These are phyloP conservation scores for Ceratoteleas bidentatus DNA, from an alignment of 1,140 invertebrate genomes.

Conservation along the genomic window DNA sequence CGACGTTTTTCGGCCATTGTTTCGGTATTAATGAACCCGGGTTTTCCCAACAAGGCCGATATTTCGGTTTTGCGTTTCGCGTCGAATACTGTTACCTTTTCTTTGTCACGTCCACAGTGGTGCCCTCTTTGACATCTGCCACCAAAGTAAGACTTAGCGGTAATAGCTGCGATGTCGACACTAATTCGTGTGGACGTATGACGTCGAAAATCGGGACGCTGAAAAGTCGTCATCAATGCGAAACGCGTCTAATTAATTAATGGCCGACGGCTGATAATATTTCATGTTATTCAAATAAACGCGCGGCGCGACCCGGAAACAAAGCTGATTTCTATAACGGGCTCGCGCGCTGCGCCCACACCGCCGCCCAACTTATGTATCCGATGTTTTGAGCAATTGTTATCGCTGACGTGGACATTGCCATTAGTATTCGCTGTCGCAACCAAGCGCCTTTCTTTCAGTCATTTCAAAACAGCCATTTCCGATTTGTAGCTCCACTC, in stretches of 20 bases:
- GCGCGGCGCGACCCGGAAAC: slow-evolving; percentile 26
- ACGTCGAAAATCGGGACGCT: no score
- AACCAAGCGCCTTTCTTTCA: slow-evolving; percentile 21
- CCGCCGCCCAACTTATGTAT: slow-evolving; percentile 33
- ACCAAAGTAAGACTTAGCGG: no score
- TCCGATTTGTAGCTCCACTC: slow-evolving; percentile 7
- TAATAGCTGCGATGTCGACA: neutral
- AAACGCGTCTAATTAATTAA: slow-evolving; percentile 26
- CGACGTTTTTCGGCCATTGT: slow-evolving; percentile 31
- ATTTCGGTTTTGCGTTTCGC: slow-evolving; percentile 27
- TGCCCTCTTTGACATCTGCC: slow-evolving; percentile 6
- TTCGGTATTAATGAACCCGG: slow-evolving; percentile 42
- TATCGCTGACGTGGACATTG: slow-evolving; percentile 42
- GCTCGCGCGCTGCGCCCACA: slow-evolving; percentile 43
- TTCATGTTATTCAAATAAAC: slow-evolving; percentile 35
- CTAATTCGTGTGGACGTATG: neutral
- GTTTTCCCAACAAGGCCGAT: slow-evolving; percentile 33
- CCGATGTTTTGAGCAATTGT: slow-evolving; percentile 38
- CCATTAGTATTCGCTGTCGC: slow-evolving; percentile 17
- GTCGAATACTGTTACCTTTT: slow-evolving; percentile 1
- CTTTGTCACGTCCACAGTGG: neutral
- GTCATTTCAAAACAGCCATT: slow-evolving; percentile 21
- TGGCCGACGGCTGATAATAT: slow-evolving; percentile 14
- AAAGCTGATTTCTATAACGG: slow-evolving; percentile 47
- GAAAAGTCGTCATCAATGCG: no score